Evolutionary conservation across 2,113 vertebrate genomes (phyloP).

Genomic region (Solenodon paradoxus): DNA sequence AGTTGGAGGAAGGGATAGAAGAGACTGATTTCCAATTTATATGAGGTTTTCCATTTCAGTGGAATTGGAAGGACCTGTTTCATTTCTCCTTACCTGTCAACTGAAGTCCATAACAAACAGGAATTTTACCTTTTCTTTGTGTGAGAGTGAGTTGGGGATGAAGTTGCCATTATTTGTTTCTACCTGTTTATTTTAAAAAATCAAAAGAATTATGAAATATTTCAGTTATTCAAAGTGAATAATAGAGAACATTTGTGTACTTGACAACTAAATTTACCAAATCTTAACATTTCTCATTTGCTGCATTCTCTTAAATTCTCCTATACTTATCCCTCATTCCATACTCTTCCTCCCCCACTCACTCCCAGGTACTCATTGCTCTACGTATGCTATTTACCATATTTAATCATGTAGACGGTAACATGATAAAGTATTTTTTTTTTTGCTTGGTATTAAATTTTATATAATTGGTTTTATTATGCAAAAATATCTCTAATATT

Average conservation of each 20-base stretch:
- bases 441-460: conserved; percentile 27
- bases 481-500: not conserved
- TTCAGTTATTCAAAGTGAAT: not conserved
- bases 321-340: not conserved
- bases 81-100: not conserved
- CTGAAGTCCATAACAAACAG: not conserved
- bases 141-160: not conserved
- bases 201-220: not conserved
- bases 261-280: not conserved
- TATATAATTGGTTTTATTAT: not conserved
- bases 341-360: not conserved
- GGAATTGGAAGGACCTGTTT: not conserved
- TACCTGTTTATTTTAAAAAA: not conserved
- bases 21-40: not conserved
- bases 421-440: not conserved
- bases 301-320: not conserved
- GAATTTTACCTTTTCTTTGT: not conserved
- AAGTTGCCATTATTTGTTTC: not conserved
- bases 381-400: not conserved
- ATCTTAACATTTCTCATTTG: not conserved
- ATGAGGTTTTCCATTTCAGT: not conserved
- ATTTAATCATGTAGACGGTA: not conserved
- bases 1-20: not conserved
- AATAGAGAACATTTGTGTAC: not conserved
- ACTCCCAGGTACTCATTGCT: not conserved